Evolutionary conservation across 2,113 vertebrate genomes (phyloP).

Genomic region (Prunella fulvescens): DNA sequence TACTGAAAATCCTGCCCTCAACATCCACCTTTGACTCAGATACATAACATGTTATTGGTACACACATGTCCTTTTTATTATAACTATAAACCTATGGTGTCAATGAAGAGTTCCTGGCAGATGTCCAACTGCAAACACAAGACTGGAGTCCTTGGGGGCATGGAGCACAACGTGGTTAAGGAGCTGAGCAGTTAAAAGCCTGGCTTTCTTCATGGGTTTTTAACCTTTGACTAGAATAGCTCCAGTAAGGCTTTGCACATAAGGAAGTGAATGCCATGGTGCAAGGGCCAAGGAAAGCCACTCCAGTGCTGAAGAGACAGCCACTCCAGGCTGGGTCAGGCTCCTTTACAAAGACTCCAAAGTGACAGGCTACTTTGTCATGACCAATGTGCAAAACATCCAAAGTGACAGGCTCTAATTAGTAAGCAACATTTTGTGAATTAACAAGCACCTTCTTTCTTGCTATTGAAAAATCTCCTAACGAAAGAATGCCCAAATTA

Average conservation of each 20-base stretch:
- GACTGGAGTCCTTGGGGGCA: not conserved
- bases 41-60: constrained; percentile 24
- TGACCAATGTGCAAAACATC: not conserved
- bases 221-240: not conserved
- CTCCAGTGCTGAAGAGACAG: not conserved
- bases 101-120: constrained; percentile 9
- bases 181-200: not conserved
- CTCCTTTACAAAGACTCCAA: not conserved
- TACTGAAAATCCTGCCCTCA: constrained; percentile 22
- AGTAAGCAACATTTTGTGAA: not conserved
- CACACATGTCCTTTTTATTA: constrained; percentile 48
- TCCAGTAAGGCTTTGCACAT: not conserved
- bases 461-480: not conserved
- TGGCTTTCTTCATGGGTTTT: not conserved
- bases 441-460: not conserved
- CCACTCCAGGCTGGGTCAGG: not conserved
- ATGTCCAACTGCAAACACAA: not conserved
- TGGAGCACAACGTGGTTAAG: not conserved
- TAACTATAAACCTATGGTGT: constrained; percentile 26
- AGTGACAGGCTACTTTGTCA: not conserved
- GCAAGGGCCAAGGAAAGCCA: not conserved
- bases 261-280: not conserved
- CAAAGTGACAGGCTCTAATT: not conserved
- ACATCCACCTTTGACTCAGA: constrained; percentile 30
- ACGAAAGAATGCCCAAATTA: not conserved